Conservation (phyloP, 2,888 invertebrate genomes). For the Xestia sexstrigata region DNA sequence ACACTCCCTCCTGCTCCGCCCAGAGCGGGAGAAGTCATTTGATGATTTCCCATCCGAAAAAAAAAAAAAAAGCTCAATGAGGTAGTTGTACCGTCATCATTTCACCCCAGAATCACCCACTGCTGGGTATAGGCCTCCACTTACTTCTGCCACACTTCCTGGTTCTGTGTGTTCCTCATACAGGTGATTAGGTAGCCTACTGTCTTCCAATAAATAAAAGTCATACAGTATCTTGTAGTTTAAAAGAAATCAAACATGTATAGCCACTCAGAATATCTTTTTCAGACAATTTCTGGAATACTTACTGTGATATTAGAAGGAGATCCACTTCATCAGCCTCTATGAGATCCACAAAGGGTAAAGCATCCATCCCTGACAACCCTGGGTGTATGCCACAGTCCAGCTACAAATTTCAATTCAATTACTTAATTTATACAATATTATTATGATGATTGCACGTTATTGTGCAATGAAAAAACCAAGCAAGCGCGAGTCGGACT, state of each 20-base stretch:
- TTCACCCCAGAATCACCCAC: not conserved
- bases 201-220: not conserved
- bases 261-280: not conserved
- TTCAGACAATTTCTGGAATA: constrained; percentile 42
- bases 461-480: not conserved
- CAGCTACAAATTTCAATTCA: constrained; percentile 87
- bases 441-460: not conserved
- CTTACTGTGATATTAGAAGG: constrained; percentile 98
- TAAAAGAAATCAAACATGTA: not conserved
- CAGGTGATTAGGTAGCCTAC: not conserved
- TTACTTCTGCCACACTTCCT: not conserved
- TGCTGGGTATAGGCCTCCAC: not conserved
- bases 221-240: not conserved
- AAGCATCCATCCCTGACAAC: constrained; percentile 98
- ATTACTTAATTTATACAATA: not conserved
- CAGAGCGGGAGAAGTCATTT: no score
- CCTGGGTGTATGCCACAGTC: constrained; percentile 99
- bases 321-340: constrained; percentile 99
- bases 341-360: constrained; percentile 99
- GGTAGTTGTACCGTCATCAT: not conserved
- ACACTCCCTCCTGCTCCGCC: no score
- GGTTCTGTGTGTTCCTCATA: not conserved
- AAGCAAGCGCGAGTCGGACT: not conserved
- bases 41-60: no score
- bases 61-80: not conserved